These are phyloP conservation scores for Scomber scombrus DNA, from an alignment of 2,113 vertebrate species.

Conservation along the genomic window DNA sequence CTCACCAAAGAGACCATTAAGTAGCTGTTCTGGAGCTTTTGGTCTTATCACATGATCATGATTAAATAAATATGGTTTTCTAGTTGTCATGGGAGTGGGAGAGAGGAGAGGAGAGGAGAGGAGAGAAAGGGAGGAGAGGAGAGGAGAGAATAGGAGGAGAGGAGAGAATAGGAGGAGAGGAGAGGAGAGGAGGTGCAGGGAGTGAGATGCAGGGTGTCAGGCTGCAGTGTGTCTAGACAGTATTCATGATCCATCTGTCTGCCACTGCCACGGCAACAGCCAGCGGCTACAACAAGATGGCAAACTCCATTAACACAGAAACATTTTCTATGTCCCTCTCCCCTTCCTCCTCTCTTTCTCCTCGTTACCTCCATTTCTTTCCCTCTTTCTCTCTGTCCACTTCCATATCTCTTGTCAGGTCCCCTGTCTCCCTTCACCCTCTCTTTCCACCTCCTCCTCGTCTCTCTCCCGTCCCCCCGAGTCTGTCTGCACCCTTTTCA, in stretches of 20 bases:
- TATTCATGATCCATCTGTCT: constrained; percentile 99
- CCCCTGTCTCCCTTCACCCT: constrained; percentile 27
- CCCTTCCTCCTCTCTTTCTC: constrained; percentile 62
- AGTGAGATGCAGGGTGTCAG: constrained; percentile 60
- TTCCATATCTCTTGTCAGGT: constrained; percentile 33
- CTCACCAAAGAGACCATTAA: too few species aligned
- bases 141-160: not conserved
- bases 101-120: not conserved
- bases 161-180: constrained; percentile 12
- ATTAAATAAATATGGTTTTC: too few species aligned
- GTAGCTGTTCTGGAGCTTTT: too few species aligned
- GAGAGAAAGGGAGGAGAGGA: not conserved
- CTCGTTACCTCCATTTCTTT: constrained; percentile 22
- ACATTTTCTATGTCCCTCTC: constrained; percentile 78
- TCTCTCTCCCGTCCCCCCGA: constrained; percentile 27
- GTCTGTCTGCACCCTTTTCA: constrained; percentile 33
- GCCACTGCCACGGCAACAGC: constrained; percentile 88
- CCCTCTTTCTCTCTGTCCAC: constrained; percentile 71
- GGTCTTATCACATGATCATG: too few species aligned
- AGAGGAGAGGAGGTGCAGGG: constrained; percentile 40
- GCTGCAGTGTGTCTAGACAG: constrained; percentile 94
- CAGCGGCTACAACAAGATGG: constrained; percentile 88
- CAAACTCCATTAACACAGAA: constrained; percentile 94
- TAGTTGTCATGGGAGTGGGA: too few species aligned
- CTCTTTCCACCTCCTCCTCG: not conserved